A percentile compares a stretch with the other conserved stretches of the same genome.
These are phyloP conservation scores for Spatulosminthurus flaviceps DNA, from an alignment of 2,888 invertebrate species.

Conservation along the genomic window DNA sequence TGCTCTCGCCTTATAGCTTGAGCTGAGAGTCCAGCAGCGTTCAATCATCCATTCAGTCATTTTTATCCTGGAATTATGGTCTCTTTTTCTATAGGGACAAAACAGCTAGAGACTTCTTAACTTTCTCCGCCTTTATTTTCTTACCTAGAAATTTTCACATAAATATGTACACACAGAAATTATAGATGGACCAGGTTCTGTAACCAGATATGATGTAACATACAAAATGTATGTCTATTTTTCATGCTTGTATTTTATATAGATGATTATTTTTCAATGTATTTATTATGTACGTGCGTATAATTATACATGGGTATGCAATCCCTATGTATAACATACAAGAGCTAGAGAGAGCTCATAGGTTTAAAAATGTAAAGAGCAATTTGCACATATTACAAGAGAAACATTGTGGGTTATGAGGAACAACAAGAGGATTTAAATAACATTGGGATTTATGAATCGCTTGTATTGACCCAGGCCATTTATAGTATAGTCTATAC, in stretches of 20 bases:
- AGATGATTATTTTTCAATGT: too few species aligned
- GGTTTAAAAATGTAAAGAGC: background rate
- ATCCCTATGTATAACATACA: too few species aligned
- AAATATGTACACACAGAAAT: too few species aligned
- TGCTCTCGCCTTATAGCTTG: too few species aligned
- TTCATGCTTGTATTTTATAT: too few species aligned
- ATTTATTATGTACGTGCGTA: too few species aligned
- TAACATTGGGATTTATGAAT: slow-evolving; percentile 5
- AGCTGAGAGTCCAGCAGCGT: slow-evolving; percentile 10
- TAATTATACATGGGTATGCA: too few species aligned
- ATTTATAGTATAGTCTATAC: background rate
- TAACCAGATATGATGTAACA: too few species aligned
- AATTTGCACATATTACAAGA: background rate
- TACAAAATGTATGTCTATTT: too few species aligned
- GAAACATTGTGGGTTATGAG: background rate
- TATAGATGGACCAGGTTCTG: too few species aligned
- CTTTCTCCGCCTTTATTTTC: slow-evolving; percentile 40
- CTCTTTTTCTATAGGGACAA: background rate
- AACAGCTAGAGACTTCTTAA: background rate
- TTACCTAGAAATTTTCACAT: too few species aligned
- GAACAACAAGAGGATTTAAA: slow-evolving; percentile 37
- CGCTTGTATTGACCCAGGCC: background rate
- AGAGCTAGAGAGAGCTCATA: too few species aligned
- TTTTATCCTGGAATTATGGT: background rate
- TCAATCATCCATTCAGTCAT: slow-evolving; percentile 20